These are phyloP conservation scores for Eilema sororculum DNA, from an alignment of 2,888 invertebrate genomes.

Conservation along the genomic window DNA sequence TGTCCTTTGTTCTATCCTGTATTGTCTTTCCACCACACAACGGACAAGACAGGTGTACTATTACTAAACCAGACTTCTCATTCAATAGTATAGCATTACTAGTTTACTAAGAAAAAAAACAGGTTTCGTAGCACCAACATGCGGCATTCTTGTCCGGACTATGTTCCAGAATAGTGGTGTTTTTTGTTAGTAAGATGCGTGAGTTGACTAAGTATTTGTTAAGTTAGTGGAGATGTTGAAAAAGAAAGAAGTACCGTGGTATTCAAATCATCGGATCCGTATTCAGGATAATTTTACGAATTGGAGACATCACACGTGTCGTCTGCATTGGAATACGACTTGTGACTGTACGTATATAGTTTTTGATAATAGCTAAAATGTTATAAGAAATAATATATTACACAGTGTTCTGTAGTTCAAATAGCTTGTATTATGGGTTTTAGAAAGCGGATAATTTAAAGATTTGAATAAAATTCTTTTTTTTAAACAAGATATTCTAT, in stretches of 20 bases:
- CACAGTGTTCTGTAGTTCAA: background rate
- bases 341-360: conserved; percentile 77
- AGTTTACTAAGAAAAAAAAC: conserved; percentile 56
- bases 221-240: conserved; percentile 75
- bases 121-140: conserved; percentile 62
- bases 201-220: conserved; percentile 41
- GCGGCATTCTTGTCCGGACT: conserved; percentile 63
- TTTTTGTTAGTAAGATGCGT: conserved; percentile 51
- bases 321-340: conserved; percentile 77
- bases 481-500: too few relatives aligned
- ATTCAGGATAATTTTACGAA: conserved; percentile 75
- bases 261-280: conserved; percentile 74
- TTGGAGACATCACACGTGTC: conserved; percentile 73
- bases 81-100: conserved; percentile 48
- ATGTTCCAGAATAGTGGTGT: conserved; percentile 49
- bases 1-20: conserved; percentile 51
- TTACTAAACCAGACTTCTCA: conserved; percentile 57
- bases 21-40: conserved; percentile 64
- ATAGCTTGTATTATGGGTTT: too few relatives aligned
- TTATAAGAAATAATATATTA: background rate
- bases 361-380: background rate
- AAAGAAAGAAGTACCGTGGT: conserved; percentile 82
- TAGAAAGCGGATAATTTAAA: too few relatives aligned
- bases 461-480: too few relatives aligned
- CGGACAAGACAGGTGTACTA: conserved; percentile 58